These are phyloP conservation scores for Tromatobia lineatoria DNA, from an alignment of 2,888 invertebrate species.

Conservation along the genomic window DNA sequence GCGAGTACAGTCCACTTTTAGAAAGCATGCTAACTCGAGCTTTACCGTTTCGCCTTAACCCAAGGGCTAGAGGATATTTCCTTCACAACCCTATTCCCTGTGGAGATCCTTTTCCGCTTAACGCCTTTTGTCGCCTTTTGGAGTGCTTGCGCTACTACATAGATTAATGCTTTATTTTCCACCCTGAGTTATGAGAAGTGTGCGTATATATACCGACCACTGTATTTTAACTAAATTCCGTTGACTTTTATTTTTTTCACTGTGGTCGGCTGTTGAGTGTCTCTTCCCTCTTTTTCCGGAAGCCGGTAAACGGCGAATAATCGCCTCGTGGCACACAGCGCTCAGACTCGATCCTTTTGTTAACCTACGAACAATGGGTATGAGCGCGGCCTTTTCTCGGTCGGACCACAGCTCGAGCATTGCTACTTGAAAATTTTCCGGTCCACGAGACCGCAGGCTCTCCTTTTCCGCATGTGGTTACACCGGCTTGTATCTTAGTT, in stretches of 20 bases:
- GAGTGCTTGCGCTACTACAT: neutral
- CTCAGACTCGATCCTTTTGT: conserved; percentile 77
- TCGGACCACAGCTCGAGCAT: conserved; percentile 71
- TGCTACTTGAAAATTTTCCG: conserved; percentile 72
- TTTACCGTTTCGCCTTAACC: neutral
- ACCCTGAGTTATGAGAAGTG: neutral
- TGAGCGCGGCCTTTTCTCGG: conserved; percentile 65
- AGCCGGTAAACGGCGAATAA: conserved; percentile 81
- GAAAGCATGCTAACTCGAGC: neutral
- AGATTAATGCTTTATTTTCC: neutral
- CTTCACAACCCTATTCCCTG: conserved; percentile 6
- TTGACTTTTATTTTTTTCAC: conserved; percentile 51
- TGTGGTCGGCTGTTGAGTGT: conserved; percentile 58
- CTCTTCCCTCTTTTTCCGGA: conserved; percentile 59
- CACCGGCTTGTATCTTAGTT: conserved; percentile 49
- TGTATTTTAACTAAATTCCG: conserved; percentile 58
- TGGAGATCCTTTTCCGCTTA: conserved; percentile 32
- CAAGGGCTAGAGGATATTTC: conserved; percentile 4
- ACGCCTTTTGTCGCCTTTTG: conserved; percentile 34
- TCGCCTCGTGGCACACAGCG: conserved; percentile 72
- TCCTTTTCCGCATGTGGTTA: conserved; percentile 52
- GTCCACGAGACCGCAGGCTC: conserved; percentile 47
- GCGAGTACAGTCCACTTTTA: too few relatives aligned
- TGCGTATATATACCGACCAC: conserved; percentile 25
- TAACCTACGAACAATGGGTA: conserved; percentile 79